These are phyloP conservation scores for Amblyjoppa fuscipennis DNA, from an alignment of 2,888 invertebrate genomes.

Conservation along the genomic window DNA sequence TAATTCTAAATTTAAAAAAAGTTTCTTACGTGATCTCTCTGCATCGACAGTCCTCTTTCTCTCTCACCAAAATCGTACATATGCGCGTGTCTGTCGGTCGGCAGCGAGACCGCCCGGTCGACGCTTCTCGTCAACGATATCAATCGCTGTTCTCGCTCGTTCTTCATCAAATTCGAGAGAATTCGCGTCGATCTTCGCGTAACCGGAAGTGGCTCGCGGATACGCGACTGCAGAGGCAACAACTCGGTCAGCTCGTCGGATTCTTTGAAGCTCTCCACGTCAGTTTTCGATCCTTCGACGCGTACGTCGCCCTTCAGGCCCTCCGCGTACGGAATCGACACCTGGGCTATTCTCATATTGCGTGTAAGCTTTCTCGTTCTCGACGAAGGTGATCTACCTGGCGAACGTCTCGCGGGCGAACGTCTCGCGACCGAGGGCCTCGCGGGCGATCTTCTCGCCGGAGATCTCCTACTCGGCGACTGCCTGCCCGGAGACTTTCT, in stretches of 20 bases:
- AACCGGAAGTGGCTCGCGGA: conserved; percentile 73
- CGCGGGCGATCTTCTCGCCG: conserved; percentile 74
- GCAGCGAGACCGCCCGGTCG: conserved; percentile 81
- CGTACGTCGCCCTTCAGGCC: conserved; percentile 70
- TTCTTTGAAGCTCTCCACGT: conserved; percentile 60
- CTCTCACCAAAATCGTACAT: conserved; percentile 73
- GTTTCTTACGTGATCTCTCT: conserved; percentile 78
- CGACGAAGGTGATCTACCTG: conserved; percentile 57
- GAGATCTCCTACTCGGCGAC: conserved; percentile 69
- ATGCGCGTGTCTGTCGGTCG: conserved; percentile 77
- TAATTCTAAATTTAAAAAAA: not conserved
- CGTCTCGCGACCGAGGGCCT: conserved; percentile 67
- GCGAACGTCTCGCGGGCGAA: conserved; percentile 57
- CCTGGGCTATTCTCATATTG: conserved; percentile 74
- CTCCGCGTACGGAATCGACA: conserved; percentile 77
- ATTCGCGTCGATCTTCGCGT: conserved; percentile 80
- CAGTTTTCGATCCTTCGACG: conserved; percentile 51
- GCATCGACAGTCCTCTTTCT: conserved; percentile 81
- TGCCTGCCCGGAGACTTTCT: conserved; percentile 72
- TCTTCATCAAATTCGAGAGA: conserved; percentile 72
- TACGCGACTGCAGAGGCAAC: conserved; percentile 76
- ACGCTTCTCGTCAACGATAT: conserved; percentile 72
- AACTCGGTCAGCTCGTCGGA: conserved; percentile 70
- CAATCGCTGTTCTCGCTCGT: conserved; percentile 75
- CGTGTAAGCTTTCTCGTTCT: conserved; percentile 72